Conservation (phyloP, 2,113 vertebrate species). For the cat (Felis catus) region DNA sequence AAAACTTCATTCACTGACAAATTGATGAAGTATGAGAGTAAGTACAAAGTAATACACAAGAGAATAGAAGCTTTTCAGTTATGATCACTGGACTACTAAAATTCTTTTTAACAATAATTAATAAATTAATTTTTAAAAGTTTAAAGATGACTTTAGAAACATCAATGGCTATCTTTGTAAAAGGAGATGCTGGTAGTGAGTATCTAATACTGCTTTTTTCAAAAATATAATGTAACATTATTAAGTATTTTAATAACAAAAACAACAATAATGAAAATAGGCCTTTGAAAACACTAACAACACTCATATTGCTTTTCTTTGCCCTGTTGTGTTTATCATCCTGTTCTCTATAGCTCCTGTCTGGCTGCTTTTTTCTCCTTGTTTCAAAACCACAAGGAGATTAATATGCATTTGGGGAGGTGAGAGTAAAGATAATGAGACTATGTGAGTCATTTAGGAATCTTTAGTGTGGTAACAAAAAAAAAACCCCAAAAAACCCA, state of each 20-base stretch:
- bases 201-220: background rate
- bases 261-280: background rate
- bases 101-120: background rate
- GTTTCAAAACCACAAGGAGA: background rate
- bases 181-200: background rate
- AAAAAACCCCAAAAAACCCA: background rate
- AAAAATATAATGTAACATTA: background rate
- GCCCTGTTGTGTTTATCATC: background rate
- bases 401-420: background rate
- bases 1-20: background rate
- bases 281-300: background rate
- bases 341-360: background rate
- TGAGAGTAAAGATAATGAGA: background rate
- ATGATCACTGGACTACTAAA: constrained; percentile 6
- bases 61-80: background rate
- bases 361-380: background rate
- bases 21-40: background rate
- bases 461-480: background rate
- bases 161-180: background rate
- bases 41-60: background rate
- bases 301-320: background rate
- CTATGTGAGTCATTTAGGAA: background rate
- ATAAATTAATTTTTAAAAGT: background rate
- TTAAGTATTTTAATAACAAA: background rate
- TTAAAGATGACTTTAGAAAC: constrained; percentile 29